Conservation (phyloP, 2,113 vertebrate genomes). For the Grallaria varia region DNA sequence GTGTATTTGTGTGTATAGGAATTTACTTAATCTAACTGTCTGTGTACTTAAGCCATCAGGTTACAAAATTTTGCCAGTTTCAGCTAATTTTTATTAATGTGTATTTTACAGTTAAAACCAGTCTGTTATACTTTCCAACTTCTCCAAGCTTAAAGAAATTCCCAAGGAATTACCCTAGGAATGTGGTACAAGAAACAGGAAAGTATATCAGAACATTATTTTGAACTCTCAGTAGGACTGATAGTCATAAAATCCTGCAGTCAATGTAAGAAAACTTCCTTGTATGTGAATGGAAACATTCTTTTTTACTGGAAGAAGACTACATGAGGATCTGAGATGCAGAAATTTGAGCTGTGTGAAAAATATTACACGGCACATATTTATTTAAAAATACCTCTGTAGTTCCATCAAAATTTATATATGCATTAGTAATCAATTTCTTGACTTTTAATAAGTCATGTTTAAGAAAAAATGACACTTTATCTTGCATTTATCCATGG, state of each 20-base stretch:
- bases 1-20: neutral
- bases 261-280: neutral
- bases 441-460: neutral
- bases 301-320: neutral
- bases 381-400: neutral
- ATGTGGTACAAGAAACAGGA: neutral
- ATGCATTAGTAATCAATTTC: neutral
- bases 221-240: neutral
- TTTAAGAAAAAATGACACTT: neutral
- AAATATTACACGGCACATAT: neutral
- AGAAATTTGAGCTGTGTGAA: neutral
- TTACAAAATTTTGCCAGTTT: neutral
- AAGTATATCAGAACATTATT: neutral
- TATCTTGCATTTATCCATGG: neutral
- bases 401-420: neutral
- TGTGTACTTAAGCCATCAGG: neutral
- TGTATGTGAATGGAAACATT: neutral
- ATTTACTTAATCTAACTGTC: neutral
- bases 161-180: neutral
- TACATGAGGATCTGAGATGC: neutral
- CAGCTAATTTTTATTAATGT: neutral
- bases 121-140: neutral
- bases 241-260: neutral
- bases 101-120: neutral
- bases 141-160: neutral